Conservation (phyloP, 2,888 invertebrate genomes). For the Megastigmus dorsalis region DNA sequence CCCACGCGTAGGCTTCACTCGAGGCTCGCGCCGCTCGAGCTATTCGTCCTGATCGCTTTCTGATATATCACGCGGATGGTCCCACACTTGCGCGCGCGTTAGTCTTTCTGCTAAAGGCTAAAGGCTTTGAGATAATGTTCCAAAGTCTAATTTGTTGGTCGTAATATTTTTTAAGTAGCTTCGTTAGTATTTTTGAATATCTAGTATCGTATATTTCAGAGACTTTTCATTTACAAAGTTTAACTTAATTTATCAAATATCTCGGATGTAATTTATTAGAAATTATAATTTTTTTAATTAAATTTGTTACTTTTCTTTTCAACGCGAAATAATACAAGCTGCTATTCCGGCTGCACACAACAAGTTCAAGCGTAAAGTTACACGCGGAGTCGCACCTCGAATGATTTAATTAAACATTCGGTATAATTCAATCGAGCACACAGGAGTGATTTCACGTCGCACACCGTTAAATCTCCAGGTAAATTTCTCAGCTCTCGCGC, state of each 20-base stretch:
- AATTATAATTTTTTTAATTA: too few species aligned
- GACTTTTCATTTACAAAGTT: too few species aligned
- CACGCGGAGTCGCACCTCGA: background rate
- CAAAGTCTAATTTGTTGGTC: too few species aligned
- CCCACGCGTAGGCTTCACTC: too few species aligned
- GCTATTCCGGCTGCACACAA: too few species aligned
- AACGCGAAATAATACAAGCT: too few species aligned
- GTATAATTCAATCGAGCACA: conserved; percentile 22
- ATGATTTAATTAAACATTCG: conserved; percentile 32
- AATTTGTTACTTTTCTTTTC: background rate
- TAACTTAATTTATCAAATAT: too few species aligned
- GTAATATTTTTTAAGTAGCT: too few species aligned
- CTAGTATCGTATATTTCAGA: too few species aligned
- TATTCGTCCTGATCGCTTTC: conserved; percentile 36
- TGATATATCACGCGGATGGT: conserved; percentile 12
- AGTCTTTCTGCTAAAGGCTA: too few species aligned
- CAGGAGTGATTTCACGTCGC: conserved; percentile 17
- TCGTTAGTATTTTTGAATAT: too few species aligned
- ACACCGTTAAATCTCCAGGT: conserved; percentile 11
- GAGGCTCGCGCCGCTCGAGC: background rate
- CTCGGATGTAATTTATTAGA: background rate
- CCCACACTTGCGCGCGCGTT: background rate
- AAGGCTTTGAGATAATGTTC: too few species aligned
- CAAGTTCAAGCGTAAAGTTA: conserved; percentile 4
- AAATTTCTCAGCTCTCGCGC: background rate